Evolutionary conservation across 2,888 invertebrate species (phyloP), one percentile per base, ranked within the genome.

Genomic region (Cryptus armator): DNA sequence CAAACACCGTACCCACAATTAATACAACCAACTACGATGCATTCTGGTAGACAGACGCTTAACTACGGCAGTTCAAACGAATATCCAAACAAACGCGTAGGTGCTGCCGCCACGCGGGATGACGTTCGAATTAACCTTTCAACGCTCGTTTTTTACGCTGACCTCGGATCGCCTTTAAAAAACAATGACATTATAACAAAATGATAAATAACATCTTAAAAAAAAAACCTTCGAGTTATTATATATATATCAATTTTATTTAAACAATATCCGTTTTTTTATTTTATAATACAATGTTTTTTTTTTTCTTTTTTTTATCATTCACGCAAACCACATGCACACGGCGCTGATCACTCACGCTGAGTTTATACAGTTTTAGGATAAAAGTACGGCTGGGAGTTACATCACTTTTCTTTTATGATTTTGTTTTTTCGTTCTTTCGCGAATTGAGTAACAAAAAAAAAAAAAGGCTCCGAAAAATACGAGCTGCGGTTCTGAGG

Each of bases 171-270:
- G 29, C 29, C 3, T 37, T n/a, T 19, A 14, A 53, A 43, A 66
- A 16, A 24, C 0, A 14, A 37, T 16, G 6, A 16, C 19, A 19
- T 44, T 44, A 1, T n/a, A 32, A 16, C 1, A 3, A n/a, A 29
- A n/a, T 19, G 4, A 37, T 68, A 24, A 48, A 29, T 9, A 14
- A 29, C 14, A n/a, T 7, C 29, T n/a, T 24, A 3, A 14, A 24
- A 19, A 29, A 24, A 19, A 12, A 12, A 3, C 14, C 46, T n/a
- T 62, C 29, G 12, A 16, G 29, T 70, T 72, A 67, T 77, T 85
- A 85, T 82, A 85, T 85, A 85, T 91, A 91, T 91, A 92, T 92
- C 89, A 91, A 92, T 92, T 93, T 93, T 93, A 93, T 93, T 93
- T 92, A 92, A 93, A 93, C 92, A 93, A 92, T 92, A 91, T 92